phyloP scores from a whole-genome alignment of 2,797 vertebrate genomes.

The Enteromius treurensis region DNA sequence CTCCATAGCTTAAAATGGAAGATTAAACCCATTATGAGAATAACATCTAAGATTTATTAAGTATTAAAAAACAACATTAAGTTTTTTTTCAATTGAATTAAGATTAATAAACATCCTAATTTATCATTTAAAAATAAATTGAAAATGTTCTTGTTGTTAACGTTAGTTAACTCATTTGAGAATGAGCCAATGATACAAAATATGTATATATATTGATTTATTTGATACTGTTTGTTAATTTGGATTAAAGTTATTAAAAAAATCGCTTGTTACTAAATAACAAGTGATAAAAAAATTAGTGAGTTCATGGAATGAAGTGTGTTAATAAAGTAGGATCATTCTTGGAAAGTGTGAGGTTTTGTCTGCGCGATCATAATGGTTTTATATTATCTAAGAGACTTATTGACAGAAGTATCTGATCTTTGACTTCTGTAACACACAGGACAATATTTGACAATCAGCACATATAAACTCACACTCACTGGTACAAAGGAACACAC shows the following conservation, averaged over 20 bases:
- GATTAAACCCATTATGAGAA: background rate
- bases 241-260: background rate
- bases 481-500: background rate
- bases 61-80: background rate
- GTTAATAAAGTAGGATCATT: background rate
- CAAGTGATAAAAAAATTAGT: background rate
- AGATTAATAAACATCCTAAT: background rate
- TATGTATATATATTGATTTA: background rate
- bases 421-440: constrained; percentile 44
- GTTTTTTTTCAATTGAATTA: background rate
- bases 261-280: background rate
- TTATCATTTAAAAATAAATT: background rate
- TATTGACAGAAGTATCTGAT: constrained; percentile 51
- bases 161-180: background rate
- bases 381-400: constrained; percentile 47
- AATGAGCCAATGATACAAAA: background rate
- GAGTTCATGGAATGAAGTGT: background rate
- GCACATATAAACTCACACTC: constrained; percentile 14
- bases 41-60: background rate
- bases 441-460: constrained; percentile 31
- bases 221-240: background rate
- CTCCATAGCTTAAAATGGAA: background rate
- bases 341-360: constrained; percentile 65
- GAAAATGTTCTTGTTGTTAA: background rate
- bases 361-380: constrained; percentile 48